phyloP scores from a whole-genome alignment of 2,113 vertebrate species.

The Phycodurus eques region DNA sequence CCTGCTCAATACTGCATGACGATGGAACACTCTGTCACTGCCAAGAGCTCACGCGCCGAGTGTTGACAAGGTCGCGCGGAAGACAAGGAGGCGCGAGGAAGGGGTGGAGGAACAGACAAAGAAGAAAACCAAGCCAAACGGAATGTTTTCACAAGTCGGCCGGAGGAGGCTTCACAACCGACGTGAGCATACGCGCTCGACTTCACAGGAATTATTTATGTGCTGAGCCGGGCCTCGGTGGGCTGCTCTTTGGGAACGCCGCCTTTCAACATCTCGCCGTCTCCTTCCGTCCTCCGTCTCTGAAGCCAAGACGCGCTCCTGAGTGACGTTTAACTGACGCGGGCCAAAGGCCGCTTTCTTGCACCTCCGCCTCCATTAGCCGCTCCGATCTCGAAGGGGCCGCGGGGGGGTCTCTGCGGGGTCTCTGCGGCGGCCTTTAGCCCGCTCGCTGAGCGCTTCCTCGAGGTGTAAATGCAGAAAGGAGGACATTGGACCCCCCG shows the following conservation, averaged over 20 bases:
- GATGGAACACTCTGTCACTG: slow-evolving; percentile 51
- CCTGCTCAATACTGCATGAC: slow-evolving; percentile 54
- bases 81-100: slow-evolving; percentile 14
- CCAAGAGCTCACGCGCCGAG: slow-evolving; percentile 32
- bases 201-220: slow-evolving; percentile 61
- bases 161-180: neutral
- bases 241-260: slow-evolving; percentile 56
- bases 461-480: slow-evolving; percentile 40
- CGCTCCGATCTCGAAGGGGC: slow-evolving; percentile 14
- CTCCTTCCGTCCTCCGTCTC: slow-evolving; percentile 13
- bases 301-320: slow-evolving; percentile 23
- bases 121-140: neutral
- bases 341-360: slow-evolving; percentile 29
- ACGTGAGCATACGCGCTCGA: slow-evolving; percentile 20
- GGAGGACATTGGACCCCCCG: neutral
- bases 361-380: slow-evolving; percentile 49
- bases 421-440: slow-evolving; percentile 26
- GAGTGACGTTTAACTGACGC: slow-evolving; percentile 61
- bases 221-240: slow-evolving; percentile 63
- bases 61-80: slow-evolving; percentile 44
- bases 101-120: neutral
- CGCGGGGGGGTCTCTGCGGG: neutral
- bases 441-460: slow-evolving; percentile 34
- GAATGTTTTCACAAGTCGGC: neutral
- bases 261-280: slow-evolving; percentile 48